Conservation (phyloP, 2,888 invertebrate species). For the Brachyopa scutellaris region DNA sequence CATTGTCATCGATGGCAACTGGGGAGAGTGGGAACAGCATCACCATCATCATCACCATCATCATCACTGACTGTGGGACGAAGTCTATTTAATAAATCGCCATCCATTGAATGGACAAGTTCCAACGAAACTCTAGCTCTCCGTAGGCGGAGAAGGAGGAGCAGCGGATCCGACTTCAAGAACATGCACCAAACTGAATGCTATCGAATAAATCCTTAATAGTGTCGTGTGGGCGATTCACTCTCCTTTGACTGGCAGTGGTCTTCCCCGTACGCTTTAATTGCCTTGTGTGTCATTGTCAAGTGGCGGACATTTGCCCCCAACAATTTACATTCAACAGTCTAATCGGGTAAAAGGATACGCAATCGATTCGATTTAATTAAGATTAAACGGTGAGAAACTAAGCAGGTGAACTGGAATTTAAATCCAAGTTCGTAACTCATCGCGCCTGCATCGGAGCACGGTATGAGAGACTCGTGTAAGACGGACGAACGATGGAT, state of each 20-base stretch:
- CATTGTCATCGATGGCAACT: constrained; percentile 58
- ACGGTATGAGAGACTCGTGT: neutral
- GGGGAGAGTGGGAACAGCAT: too few relatives aligned
- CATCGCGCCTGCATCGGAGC: constrained; percentile 9
- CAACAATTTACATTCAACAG: constrained; percentile 51
- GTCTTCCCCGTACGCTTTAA: constrained; percentile 49
- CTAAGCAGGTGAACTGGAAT: constrained; percentile 75
- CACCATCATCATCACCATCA: too few relatives aligned
- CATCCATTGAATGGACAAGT: constrained; percentile 43
- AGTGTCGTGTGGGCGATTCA: constrained; percentile 58
- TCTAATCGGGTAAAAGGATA: constrained; percentile 27
- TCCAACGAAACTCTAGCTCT: constrained; percentile 34
- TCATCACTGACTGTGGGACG: constrained; percentile 20
- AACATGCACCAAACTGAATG: constrained; percentile 63
- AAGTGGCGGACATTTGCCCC: constrained; percentile 53
- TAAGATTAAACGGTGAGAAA: constrained; percentile 75
- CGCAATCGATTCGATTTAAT: constrained; percentile 75
- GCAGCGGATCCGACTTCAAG: constrained; percentile 23
- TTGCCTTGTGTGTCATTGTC: constrained; percentile 62
- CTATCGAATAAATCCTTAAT: constrained; percentile 70
- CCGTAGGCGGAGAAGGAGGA: constrained; percentile 48
- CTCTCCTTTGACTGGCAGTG: constrained; percentile 51
- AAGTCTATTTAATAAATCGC: constrained; percentile 67
- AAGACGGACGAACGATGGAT: neutral
- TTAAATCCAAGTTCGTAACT: constrained; percentile 71